Conservation (phyloP, 2,888 invertebrate genomes). For the Hirudinaria manillensis region DNA sequence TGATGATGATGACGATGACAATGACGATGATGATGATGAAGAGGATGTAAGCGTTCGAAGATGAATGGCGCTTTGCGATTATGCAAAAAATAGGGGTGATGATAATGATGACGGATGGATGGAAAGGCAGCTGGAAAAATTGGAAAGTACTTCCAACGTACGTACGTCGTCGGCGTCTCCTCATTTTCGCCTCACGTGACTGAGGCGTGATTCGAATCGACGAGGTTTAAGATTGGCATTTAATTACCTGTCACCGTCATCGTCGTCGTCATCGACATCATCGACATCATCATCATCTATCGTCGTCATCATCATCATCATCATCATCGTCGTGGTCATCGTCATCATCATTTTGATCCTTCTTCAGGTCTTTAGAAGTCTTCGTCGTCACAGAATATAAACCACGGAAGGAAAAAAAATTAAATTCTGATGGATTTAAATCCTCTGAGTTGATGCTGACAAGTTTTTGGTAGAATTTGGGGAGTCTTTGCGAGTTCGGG, state of each 20-base stretch:
- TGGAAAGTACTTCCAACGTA: too few relatives aligned
- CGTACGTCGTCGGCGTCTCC: too few relatives aligned
- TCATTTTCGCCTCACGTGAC: too few relatives aligned
- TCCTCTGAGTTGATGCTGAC: too few relatives aligned
- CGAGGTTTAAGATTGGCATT: too few relatives aligned
- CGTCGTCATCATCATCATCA: constrained; percentile 21
- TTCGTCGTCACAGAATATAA: too few relatives aligned
- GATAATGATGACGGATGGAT: neutral
- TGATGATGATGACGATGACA: neutral
- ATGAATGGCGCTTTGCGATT: neutral
- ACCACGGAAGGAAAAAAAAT: too few relatives aligned
- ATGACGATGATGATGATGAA: neutral
- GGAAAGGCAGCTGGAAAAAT: neutral
- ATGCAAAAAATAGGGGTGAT: neutral
- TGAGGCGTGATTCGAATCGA: too few relatives aligned
- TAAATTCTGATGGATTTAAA: too few relatives aligned
- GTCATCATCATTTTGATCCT: constrained; percentile 19
- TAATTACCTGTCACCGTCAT: neutral
- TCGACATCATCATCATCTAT: constrained; percentile 2
- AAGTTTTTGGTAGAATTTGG: too few relatives aligned
- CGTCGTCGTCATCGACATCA: neutral
- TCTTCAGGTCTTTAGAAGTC: neutral
- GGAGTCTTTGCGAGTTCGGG: too few relatives aligned
- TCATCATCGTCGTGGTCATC: constrained; percentile 4
- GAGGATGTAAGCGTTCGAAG: neutral